These are phyloP conservation scores for Addax nasomaculatus DNA, from an alignment of 2,113 vertebrate species.

Conservation along the genomic window DNA sequence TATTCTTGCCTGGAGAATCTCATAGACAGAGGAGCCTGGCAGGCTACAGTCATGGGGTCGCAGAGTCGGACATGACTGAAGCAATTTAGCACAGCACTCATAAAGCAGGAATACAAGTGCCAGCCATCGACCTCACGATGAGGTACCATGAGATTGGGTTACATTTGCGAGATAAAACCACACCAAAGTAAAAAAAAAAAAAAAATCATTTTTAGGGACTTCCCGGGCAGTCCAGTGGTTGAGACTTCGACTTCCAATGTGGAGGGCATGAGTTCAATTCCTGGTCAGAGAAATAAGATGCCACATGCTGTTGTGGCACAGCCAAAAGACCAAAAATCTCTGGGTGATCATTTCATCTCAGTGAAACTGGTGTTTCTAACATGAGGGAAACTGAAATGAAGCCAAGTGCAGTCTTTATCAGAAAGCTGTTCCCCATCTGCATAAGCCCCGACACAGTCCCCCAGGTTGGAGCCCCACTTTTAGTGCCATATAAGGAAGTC, in stretches of 20 bases:
- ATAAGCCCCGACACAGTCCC: background rate
- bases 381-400: background rate
- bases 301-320: background rate
- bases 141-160: background rate
- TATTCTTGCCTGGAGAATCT: background rate
- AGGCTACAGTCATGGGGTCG: background rate
- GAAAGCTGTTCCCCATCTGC: background rate
- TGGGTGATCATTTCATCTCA: background rate
- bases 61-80: background rate
- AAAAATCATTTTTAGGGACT: background rate
- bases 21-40: background rate
- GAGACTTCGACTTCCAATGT: background rate
- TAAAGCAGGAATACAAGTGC: background rate
- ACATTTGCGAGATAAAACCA: background rate
- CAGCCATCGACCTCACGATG: accelerated
- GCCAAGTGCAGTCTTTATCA: background rate
- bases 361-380: background rate
- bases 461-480: background rate
- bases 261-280: background rate
- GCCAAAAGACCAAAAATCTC: background rate
- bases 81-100: background rate
- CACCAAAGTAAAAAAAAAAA: background rate
- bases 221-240: background rate
- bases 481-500: background rate
- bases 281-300: background rate